Evolutionary conservation across 1,140 invertebrate genomes (phyloP), one percentile per base, ranked within the genome.

Genomic region (Pantala flavescens): DNA sequence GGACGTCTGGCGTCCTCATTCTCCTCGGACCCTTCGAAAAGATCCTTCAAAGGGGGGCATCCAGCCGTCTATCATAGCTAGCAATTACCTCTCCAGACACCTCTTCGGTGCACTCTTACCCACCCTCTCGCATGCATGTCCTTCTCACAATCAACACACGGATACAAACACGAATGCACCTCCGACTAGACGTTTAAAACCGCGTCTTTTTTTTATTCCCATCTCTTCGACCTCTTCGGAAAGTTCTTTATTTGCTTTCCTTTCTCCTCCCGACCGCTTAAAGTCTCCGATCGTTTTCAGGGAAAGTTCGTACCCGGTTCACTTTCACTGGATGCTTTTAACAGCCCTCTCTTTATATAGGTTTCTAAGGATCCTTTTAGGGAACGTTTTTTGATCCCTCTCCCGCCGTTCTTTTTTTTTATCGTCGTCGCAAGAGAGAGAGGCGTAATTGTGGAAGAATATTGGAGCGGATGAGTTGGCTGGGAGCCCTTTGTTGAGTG

Each of bases 31-130:
- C n/a, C 49, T 63, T 19, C 12, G n/a, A 63, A 63, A 63, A 63
- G 49, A 16, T 12, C n/a, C 49, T 63, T 63, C 49, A 63, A 63
- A 63, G 49, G 49, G 2, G n/a, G 3, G 5, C 49, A 63, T 63
- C 49, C 49, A 19, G 49, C 49, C 49, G 49, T 63, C 49, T 63
- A 63, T 63, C 49, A 63, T 19, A 16, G 49, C 49, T 63, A 63
- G 49, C 49, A 63, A 63, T 63, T 63, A 63, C 49, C 49, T 19
- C 49, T 63, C 49, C 49, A 63, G 49, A 63, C 49, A 63, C 49
- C 49, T 21, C 14, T 21, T 63, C 49, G 5, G 5, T 12, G 14
- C 12, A 16, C 49, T 63, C 14, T 19, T 21, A 3, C n/a, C 49
- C 14, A 3, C 49, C 49, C 49, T 21, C 49, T 63, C 49, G 16